Evolutionary conservation across 2,113 vertebrate genomes (phyloP).

Genomic region (Perca fluviatilis): DNA sequence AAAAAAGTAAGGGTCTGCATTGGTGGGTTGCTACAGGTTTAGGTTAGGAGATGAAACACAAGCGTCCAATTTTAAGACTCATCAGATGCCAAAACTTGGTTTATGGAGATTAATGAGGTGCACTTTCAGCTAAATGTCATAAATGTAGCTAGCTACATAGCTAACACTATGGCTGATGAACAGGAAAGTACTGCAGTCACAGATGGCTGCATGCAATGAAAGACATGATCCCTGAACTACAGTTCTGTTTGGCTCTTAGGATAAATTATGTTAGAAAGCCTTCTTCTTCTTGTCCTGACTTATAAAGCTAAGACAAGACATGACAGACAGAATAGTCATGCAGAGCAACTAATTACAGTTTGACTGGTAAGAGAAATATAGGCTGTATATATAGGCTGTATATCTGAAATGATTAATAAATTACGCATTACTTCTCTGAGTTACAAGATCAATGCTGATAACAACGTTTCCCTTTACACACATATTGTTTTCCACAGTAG

Average conservation of each 20-base stretch:
- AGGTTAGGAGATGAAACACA: not conserved
- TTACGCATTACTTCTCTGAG: not conserved
- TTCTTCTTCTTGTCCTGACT: not conserved
- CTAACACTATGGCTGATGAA: not conserved
- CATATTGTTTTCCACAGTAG: not conserved
- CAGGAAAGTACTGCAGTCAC: not conserved
- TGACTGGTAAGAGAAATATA: not conserved
- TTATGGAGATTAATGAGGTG: not conserved
- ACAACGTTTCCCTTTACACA: not conserved
- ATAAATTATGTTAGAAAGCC: not conserved
- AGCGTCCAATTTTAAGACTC: not conserved
- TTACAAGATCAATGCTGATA: not conserved
- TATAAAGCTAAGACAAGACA: not conserved
- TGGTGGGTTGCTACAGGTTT: not conserved
- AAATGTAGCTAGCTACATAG: not conserved
- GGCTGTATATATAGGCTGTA: not conserved
- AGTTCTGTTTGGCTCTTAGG: not conserved
- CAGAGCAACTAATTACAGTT: not conserved
- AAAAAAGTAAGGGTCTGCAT: not conserved
- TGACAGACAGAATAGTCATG: not conserved
- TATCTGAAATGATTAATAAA: slow-evolving; percentile 7
- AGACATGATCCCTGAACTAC: not conserved
- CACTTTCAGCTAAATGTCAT: not conserved
- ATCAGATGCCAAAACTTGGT: not conserved
- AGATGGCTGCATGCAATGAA: not conserved